Evolutionary conservation across 2,888 invertebrate genomes (phyloP).

Genomic region (Lithodes maja): DNA sequence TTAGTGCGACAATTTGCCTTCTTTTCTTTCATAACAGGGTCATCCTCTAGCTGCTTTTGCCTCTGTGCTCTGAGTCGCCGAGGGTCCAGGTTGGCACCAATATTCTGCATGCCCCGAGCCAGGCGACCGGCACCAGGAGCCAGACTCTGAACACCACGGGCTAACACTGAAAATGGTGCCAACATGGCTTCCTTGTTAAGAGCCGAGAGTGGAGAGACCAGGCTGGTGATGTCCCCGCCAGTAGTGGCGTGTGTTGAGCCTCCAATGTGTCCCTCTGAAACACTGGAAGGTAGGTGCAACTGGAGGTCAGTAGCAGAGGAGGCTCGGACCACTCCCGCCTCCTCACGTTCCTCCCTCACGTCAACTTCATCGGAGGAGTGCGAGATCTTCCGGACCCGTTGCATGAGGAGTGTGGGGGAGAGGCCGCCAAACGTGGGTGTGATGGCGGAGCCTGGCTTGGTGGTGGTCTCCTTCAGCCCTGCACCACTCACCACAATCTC

Average conservation of each 20-base stretch:
- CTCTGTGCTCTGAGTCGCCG: constrained; percentile 57
- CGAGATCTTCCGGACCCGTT: constrained; percentile 66
- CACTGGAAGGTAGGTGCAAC: constrained; percentile 59
- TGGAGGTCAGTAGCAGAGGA: constrained; percentile 65
- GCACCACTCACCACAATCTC: constrained; percentile 67
- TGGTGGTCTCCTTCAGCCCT: constrained; percentile 19
- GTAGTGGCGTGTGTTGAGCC: constrained; percentile 10
- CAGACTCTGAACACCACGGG: constrained; percentile 73
- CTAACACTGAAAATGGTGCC: constrained; percentile 72
- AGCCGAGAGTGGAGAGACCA: constrained; percentile 61
- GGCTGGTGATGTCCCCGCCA: constrained; percentile 41
- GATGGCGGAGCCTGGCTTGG: background rate
- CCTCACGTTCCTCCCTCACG: constrained; percentile 50
- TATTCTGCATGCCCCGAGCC: constrained; percentile 70
- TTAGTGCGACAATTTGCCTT: constrained; percentile 60
- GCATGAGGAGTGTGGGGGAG: constrained; percentile 56
- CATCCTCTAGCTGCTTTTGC: constrained; percentile 62
- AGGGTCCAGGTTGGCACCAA: constrained; percentile 69
- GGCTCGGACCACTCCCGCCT: constrained; percentile 54
- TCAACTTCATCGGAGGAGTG: constrained; percentile 70
- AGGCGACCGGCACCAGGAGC: constrained; percentile 70
- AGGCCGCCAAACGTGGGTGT: constrained; percentile 50
- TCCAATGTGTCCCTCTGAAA: constrained; percentile 58
- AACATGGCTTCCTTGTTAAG: constrained; percentile 69
- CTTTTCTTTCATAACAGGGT: constrained; percentile 58